Base-by-base conservation (phyloP, 1,140 invertebrate genomes). In the Lithobius niger region DNA sequence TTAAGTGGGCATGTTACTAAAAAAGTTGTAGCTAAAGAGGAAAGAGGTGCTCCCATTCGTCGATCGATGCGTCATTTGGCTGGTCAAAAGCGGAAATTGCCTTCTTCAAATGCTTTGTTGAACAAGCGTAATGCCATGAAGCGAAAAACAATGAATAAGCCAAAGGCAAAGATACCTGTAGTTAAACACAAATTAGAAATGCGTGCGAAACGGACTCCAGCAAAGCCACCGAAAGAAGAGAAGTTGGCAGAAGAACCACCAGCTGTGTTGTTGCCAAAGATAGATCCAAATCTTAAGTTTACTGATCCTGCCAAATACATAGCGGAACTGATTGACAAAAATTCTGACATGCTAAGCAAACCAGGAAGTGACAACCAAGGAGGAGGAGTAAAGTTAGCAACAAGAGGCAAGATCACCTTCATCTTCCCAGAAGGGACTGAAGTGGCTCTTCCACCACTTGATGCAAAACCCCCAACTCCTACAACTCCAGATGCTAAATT, bases 271-370 rank as follows among this genome's bases (percentile, higher is more conserved):
- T 10, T 13, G 10, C 10, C 10, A 10, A 50, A 24, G 27, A 50
- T 50, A 4, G 48, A 50, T 19, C 48, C 21, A 19, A 50, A 10
- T 10, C 48, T 50, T n/a, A 50, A 50, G 19, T 50, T 27, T 27
- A 50, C 48, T 13, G 48, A 50, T 19, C 48, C 48, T 27, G 48
- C 48, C 13, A 50, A 50, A 50, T 50, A 50, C 48, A 50, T 50
- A 16, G 22, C 48, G 3, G 48, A 50, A 50, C 19, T 50, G 19
- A 50, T 50, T 6, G 24, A 50, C 25, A 24, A 50, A 26, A 50
- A 50, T 27, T 10, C 24, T 19, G 48, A 50, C 24, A 50, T 50
- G 48, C 48, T 50, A 3, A 50, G 27, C 13, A 26, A 50, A 3
- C 48, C 3, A 6, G 24, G 24, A 13, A 21, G 13, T 13, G 25